phyloP scores from a whole-genome alignment of 2,888 invertebrate species.

The Falcaria lacertinaria region DNA sequence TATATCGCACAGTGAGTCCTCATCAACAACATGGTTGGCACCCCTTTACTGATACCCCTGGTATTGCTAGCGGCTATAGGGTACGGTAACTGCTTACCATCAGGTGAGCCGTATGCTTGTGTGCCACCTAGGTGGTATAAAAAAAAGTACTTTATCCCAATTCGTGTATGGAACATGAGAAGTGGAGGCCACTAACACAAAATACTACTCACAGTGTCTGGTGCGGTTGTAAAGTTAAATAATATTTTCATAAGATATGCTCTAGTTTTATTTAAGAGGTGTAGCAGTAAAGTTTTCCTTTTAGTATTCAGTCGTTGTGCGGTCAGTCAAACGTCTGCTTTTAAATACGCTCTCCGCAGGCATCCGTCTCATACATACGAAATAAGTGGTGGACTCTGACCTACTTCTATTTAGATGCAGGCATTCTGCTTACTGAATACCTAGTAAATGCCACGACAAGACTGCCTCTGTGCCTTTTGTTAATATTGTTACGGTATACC shows the following conservation, averaged over 20 bases:
- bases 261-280: constrained; percentile 17
- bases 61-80: too few relatives aligned
- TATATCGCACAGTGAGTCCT: too few relatives aligned
- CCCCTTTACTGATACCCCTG: too few relatives aligned
- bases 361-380: constrained; percentile 66
- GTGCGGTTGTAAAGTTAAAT: background rate
- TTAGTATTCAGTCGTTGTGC: constrained; percentile 47
- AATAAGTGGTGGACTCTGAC: constrained; percentile 47
- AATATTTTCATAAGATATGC: constrained; percentile 13
- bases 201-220: too few relatives aligned
- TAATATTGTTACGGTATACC: constrained; percentile 2
- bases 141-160: too few relatives aligned
- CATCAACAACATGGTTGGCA: too few relatives aligned
- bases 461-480: constrained; percentile 21
- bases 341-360: constrained; percentile 56
- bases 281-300: constrained; percentile 25
- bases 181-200: too few relatives aligned
- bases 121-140: too few relatives aligned
- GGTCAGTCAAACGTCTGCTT: constrained; percentile 61
- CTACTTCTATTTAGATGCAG: constrained; percentile 31
- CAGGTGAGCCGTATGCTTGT: too few relatives aligned
- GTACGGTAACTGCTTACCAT: too few relatives aligned
- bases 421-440: constrained; percentile 18
- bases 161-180: too few relatives aligned
- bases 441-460: constrained; percentile 16